A percentile compares a stretch with the other conserved stretches of the same genome.
phyloP scores from a whole-genome alignment of 2,888 invertebrate genomes.

The Tyria jacobaeae region DNA sequence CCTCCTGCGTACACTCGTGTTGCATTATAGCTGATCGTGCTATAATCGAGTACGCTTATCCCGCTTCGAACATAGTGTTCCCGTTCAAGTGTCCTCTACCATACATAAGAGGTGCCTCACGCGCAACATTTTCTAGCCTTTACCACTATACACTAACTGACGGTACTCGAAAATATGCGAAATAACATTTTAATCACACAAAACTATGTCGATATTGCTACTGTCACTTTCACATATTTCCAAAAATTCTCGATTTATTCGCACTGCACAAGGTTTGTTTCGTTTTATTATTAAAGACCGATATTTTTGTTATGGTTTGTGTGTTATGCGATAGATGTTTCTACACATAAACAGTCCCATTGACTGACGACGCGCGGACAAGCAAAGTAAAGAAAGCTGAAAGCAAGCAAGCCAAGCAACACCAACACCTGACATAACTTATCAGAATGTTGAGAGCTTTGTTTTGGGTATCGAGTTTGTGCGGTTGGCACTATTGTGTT shows the following conservation, averaged over 20 bases:
- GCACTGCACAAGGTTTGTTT: constrained; percentile 56
- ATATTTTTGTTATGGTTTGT: constrained; percentile 66
- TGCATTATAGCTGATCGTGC: constrained; percentile 82
- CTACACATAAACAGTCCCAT: constrained; percentile 72
- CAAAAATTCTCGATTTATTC: constrained; percentile 63
- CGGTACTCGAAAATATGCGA: constrained; percentile 76
- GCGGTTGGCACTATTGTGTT: constrained; percentile 56
- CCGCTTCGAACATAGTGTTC: constrained; percentile 80
- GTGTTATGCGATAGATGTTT: constrained; percentile 67
- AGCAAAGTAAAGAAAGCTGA: constrained; percentile 80
- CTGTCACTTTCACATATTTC: constrained; percentile 80
- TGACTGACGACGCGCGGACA: constrained; percentile 79
- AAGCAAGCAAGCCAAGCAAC: constrained; percentile 76
- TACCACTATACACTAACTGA: constrained; percentile 66
- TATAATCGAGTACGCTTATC: constrained; percentile 64
- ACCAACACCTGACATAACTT: constrained; percentile 75
- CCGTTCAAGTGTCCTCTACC: constrained; percentile 70
- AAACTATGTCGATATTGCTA: constrained; percentile 73
- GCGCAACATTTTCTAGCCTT: constrained; percentile 63
- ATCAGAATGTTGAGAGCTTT: constrained; percentile 65
- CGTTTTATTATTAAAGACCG: constrained; percentile 52
- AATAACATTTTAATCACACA: constrained; percentile 76
- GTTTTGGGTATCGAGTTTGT: constrained; percentile 34
- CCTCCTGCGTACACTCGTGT: constrained; percentile 76
- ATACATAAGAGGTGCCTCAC: constrained; percentile 63